Evolutionary conservation across 2,888 invertebrate genomes (phyloP), one percentile per base, ranked within the genome.

Genomic region (Apodemia hepburni): DNA sequence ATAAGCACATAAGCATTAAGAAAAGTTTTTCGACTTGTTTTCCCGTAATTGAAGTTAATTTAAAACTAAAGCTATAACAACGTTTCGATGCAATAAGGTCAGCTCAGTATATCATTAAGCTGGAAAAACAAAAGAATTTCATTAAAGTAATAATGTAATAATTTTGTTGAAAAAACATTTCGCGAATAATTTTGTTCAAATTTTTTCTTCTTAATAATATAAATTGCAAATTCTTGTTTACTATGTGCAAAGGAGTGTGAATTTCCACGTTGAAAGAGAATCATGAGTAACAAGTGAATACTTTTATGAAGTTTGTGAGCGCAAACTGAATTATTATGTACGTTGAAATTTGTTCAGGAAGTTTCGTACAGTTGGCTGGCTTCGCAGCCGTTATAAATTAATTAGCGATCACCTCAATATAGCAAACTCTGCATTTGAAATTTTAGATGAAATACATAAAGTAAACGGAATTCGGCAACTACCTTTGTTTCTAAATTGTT

Each of bases 401-500:
- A 83, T 84, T 80, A 79, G 73, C 71, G 75, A 75, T 78, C 76
- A 76, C 72, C 72, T 71, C 70, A 57, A 59, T 64, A 61, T 65
- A 49, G 59, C 63, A 64, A 66, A 67, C 68, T 65, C 64, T 58
- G 63, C 27, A 27, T 54, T 62, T 59, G 65, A 65, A 42, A 65
- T 66, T 64, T 67, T 66, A 68, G 60, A 64, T 69, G 64, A 67
- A 70, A 70, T 69, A 71, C 67, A 68, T 67, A 68, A 72, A 70
- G 68, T 68, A 65, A 68, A 66, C 65, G 64, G 69, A 69, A 69
- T 71, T 64, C 63, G 64, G 66, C 70, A 75, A 75, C 76, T 74
- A 75, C 73, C 69, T 72, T 75, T 79, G 78, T 79, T 80, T 71
- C 68, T 22, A 69, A 80, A 82, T 82, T 78, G 81, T 83, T 82